Conservation (phyloP, 64 coral and sea anemone genomes). For the Stichodactyla helianthus region DNA sequence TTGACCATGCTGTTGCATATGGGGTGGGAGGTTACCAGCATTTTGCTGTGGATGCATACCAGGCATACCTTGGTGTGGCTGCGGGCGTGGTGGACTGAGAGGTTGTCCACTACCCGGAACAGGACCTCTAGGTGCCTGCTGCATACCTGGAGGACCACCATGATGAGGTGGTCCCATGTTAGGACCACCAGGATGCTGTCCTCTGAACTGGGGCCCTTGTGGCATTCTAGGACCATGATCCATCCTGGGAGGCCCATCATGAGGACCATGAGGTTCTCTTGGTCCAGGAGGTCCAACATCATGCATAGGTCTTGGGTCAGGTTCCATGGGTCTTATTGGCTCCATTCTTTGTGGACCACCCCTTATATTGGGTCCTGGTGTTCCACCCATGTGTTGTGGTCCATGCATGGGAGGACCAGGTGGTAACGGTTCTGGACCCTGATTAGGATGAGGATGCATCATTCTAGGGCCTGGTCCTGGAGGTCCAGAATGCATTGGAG, state of each 20-base stretch:
- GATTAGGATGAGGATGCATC: slow-evolving; percentile 14
- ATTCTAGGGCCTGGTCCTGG: slow-evolving; percentile 8
- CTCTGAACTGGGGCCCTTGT: slow-evolving; percentile 13
- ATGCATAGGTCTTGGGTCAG: slow-evolving; percentile 31
- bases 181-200: slow-evolving; percentile 33
- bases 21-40: background rate
- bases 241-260: slow-evolving; percentile 15
- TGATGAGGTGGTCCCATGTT: slow-evolving; percentile 32
- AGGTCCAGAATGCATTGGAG: slow-evolving; percentile 7
- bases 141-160: slow-evolving; percentile 31
- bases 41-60: background rate
- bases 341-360: slow-evolving; percentile 36
- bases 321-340: slow-evolving; percentile 19
- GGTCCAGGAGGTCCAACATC: slow-evolving; percentile 26
- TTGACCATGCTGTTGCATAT: background rate
- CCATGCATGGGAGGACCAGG: slow-evolving; percentile 45
- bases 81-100: background rate
- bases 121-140: slow-evolving; percentile 15
- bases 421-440: slow-evolving; percentile 12
- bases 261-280: slow-evolving; percentile 26
- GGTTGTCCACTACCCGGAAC: slow-evolving; percentile 6
- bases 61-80: background rate
- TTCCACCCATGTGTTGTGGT: slow-evolving; percentile 21
- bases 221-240: slow-evolving; percentile 7
- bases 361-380: background rate